Base-by-base conservation (phyloP, 2,888 invertebrate species). In the Lymantria monacha region DNA sequence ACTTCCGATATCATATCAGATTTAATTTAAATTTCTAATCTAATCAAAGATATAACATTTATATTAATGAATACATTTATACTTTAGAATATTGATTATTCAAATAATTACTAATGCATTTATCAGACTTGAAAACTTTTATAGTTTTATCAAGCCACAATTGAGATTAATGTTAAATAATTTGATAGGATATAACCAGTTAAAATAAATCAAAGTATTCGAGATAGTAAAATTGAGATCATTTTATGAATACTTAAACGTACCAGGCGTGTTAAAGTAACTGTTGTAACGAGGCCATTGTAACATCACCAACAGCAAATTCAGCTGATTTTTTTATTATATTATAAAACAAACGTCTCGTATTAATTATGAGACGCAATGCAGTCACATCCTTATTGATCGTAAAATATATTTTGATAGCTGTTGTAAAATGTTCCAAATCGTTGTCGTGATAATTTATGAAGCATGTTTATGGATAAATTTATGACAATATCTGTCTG, bases 321-420 rank as follows among this genome's bases (percentile, higher is more conserved):
- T 83, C 79, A 76, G 84, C 85, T 79, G 81, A 82, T 80, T 72
- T 85, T n/a, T 90, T 91, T 89, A 90, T 85, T 81, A 74, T 75
- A 87, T 81, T 85, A 87, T 91, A 91, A 91, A 91, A 87, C 89
- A 90, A 89, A 89, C 84, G 87, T 87, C 78, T 83, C 86, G 83
- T 87, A 89, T 89, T 91, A 90, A 91, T 91, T 90, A 90, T 85
- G 79, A 81, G 80, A 76, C 80, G 70, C 70, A 79, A 78, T 80
- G 79, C 81, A 86, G 81, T 85, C 80, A 79, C 83, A 81, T 87
- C 85, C 81, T 79, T 74, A 85, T 84, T 68, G 86, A 83, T 89
- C 90, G 83, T 90, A 90, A 90, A 38, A 90, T 82, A 75, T 82
- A 78, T 77, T 85, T 90, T 90, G 84, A 90, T 91, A 70, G 85